These are phyloP conservation scores for Ivindomyrus marchei DNA, from an alignment of 2,113 vertebrate species.

Conservation along the genomic window DNA sequence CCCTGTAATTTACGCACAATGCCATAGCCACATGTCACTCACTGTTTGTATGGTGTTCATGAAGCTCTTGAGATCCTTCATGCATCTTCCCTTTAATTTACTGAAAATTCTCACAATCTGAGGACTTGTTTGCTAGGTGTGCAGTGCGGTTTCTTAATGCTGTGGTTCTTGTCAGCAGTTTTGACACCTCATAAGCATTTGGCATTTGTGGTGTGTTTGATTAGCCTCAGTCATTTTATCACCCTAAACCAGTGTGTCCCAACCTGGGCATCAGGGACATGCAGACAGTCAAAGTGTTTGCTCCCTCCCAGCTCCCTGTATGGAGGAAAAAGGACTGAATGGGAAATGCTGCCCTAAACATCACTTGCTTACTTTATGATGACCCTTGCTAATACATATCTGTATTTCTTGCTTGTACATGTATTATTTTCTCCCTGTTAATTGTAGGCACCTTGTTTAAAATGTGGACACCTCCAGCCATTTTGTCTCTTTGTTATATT, in stretches of 20 bases:
- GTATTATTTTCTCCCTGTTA: not conserved
- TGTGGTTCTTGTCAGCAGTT: not conserved
- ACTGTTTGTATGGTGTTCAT: not conserved
- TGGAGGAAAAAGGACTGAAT: not conserved
- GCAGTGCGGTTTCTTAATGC: not conserved
- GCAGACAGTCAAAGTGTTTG: not conserved
- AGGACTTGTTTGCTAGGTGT: not conserved
- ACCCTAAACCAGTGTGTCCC: not conserved
- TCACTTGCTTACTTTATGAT: not conserved
- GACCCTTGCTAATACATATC: not conserved
- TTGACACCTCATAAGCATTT: not conserved
- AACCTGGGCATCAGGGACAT: not conserved
- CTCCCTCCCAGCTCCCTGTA: not conserved
- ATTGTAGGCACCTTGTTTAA: not conserved
- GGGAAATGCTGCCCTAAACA: not conserved
- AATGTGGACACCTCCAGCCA: not conserved
- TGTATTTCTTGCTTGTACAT: not conserved
- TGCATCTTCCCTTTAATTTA: not conserved
- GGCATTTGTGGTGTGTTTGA: not conserved
- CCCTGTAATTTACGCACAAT: not conserved
- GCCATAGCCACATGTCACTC: not conserved
- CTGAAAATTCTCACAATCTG: not conserved
- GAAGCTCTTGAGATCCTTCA: conserved; percentile 4
- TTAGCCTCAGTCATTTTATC: not conserved
- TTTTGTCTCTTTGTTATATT: not conserved